These are phyloP conservation scores for Oncorhynchus gorbuscha DNA, from an alignment of 2,113 vertebrate species.

Conservation along the genomic window DNA sequence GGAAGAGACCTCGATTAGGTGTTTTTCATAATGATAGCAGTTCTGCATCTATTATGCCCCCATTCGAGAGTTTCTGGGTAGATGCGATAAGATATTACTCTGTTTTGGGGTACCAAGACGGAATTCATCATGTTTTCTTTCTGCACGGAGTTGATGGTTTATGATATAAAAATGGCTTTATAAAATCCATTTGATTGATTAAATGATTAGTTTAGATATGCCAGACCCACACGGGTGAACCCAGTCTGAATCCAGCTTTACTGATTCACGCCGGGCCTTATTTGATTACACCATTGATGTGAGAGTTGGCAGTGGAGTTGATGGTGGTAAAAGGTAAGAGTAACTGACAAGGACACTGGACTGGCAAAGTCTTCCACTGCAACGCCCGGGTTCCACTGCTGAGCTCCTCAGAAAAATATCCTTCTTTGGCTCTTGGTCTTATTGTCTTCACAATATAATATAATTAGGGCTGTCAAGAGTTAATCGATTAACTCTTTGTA, in stretches of 20 bases:
- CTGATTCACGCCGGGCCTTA: slow-evolving; percentile 54
- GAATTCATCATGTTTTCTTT: too few species aligned
- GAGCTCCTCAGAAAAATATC: slow-evolving; percentile 53
- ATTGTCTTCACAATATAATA: slow-evolving; percentile 43
- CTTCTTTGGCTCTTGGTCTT: slow-evolving; percentile 21
- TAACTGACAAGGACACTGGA: slow-evolving; percentile 63
- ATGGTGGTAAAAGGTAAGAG: slow-evolving; percentile 58
- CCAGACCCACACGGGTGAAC: slow-evolving; percentile 1
- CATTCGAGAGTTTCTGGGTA: too few species aligned
- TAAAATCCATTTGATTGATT: too few species aligned
- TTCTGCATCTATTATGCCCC: too few species aligned
- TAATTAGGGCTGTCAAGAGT: background rate
- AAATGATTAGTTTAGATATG: background rate
- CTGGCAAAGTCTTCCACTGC: slow-evolving; percentile 53
- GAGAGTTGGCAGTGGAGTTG: slow-evolving; percentile 52
- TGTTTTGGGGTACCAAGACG: too few species aligned
- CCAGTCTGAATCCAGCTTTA: slow-evolving; percentile 47
- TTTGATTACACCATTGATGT: slow-evolving; percentile 61
- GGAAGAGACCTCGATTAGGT: too few species aligned
- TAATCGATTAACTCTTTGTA: too few species aligned
- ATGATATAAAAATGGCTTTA: too few species aligned
- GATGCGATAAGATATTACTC: too few species aligned
- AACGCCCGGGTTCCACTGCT: slow-evolving; percentile 42
- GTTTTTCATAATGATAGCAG: too few species aligned
- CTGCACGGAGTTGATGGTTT: too few species aligned